Evolutionary conservation across 2,797 vertebrate species (phyloP).

Genomic region (Pseudopleuronectes americanus): DNA sequence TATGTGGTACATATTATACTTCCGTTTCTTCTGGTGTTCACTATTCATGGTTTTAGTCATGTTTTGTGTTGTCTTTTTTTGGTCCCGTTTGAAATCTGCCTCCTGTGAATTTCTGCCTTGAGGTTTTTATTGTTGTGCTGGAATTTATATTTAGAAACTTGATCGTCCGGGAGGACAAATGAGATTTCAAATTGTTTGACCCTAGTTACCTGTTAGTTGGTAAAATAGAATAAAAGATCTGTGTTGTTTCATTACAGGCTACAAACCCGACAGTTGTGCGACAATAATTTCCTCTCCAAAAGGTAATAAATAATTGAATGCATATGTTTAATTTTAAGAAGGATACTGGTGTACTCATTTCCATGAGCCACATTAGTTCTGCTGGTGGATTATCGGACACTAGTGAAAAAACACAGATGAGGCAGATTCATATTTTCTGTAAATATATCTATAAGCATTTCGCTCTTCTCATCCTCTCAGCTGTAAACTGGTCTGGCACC

Average conservation of each 20-base stretch:
- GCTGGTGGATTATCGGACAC: background rate
- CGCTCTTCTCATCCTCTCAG: slow-evolving; percentile 33
- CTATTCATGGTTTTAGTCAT: background rate
- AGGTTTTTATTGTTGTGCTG: background rate
- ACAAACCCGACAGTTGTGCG: background rate
- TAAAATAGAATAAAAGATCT: slow-evolving; percentile 17
- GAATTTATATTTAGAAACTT: slow-evolving; percentile 16
- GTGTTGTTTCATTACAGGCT: slow-evolving; percentile 6
- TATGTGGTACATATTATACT: too few relatives aligned
- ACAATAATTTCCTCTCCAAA: too few relatives aligned
- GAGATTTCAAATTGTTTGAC: slow-evolving; percentile 1
- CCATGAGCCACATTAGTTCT: too few relatives aligned
- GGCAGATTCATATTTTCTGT: slow-evolving; percentile 39
- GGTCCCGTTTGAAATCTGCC: slow-evolving; percentile 16
- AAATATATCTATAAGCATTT: slow-evolving; percentile 34
- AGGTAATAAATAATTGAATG: background rate
- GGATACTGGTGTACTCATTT: background rate
- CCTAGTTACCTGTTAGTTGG: background rate
- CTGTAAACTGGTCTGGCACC: slow-evolving; percentile 42
- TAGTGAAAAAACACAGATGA: slow-evolving; percentile 12
- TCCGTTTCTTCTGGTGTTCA: background rate
- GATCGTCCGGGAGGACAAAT: slow-evolving; percentile 5
- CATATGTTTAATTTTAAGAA: too few relatives aligned
- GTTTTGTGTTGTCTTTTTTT: background rate
- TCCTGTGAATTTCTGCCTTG: slow-evolving; percentile 14